Conservation (phyloP, 2,113 vertebrate genomes). For the Lamprotornis superbus region DNA sequence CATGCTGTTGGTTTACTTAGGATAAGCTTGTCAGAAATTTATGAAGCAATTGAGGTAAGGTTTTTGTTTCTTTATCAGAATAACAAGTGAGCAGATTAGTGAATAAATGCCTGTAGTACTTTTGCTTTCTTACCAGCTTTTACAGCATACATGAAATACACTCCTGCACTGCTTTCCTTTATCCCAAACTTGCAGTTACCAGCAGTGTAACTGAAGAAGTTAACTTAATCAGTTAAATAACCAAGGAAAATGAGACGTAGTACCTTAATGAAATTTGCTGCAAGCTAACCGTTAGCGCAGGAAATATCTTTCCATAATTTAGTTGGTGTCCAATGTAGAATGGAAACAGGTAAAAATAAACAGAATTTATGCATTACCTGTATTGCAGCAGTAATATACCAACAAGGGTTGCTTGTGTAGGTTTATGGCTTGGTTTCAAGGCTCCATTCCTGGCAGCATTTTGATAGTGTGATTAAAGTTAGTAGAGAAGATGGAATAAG, state of each 20-base stretch:
- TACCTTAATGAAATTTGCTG: conserved; percentile 57
- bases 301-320: conserved; percentile 63
- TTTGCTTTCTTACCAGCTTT: neutral
- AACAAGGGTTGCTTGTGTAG: conserved; percentile 77
- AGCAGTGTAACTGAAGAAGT: conserved; percentile 11
- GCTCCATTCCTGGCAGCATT: conserved; percentile 80
- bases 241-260: conserved; percentile 42
- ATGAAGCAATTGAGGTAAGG: neutral
- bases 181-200: conserved; percentile 21
- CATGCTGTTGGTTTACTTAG: neutral
- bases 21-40: neutral
- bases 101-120: neutral
- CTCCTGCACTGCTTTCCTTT: neutral
- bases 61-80: conserved; percentile 10
- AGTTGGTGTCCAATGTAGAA: conserved; percentile 37
- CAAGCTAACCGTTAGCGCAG: conserved; percentile 10
- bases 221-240: conserved; percentile 48
- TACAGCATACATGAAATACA: neutral
- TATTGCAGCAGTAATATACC: neutral
- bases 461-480: conserved; percentile 82
- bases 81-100: conserved; percentile 2
- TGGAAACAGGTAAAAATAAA: conserved; percentile 64
- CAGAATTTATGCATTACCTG: conserved; percentile 57
- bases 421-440: conserved; percentile 75
- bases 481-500: conserved; percentile 79